Evolutionary conservation across 2,888 invertebrate species (phyloP), one percentile per base, ranked within the genome.

Genomic region (Clepsis dumicolana): DNA sequence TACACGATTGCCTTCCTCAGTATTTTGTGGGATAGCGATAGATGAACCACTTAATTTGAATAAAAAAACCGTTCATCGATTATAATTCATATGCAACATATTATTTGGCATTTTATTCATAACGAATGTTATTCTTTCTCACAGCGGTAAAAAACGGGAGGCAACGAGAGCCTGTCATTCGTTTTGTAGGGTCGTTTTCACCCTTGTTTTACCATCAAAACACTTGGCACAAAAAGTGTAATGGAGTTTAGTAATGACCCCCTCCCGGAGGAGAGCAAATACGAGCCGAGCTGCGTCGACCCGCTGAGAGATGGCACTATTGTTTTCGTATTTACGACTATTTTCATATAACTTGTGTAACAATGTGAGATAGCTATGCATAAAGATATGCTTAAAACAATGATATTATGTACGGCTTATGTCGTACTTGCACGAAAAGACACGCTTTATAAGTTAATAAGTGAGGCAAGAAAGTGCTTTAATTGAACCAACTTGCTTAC

Each of bases 151-250:
- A 89, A 89, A 87, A 87, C 82, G 82, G 77, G 75, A 82, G 81
- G 81, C 80, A 81, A 84, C 82, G 82, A 88, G 86, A 87, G 88
- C 84, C 79, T 85, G 85, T 90, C 88, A 88, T 89, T 88, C 87
- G 87, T 91, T 91, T 87, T 84, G 89, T 87, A 86, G 91, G 92
- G 92, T 90, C 88, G 91, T 93, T 92, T 85, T 87, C 92, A 92
- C 93, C 93, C 93, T 93, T 92, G 92, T 93, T 90, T 81, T 88
- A 91, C 90, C 89, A 86, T 86, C 89, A 89, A 90, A 93, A 92
- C 93, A 92, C 91, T 93, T 90, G 91, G 91, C 91, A 88, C 91
- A 93, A 93, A 92, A 93, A 93, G 88, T 90, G 91, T 93, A 91
- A 92, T 93, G 90, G 90, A 88, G 90, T 90, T 89, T 82, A 82